Conservation (phyloP, 2,797 vertebrate species). For the Carcharodon carcharias region DNA sequence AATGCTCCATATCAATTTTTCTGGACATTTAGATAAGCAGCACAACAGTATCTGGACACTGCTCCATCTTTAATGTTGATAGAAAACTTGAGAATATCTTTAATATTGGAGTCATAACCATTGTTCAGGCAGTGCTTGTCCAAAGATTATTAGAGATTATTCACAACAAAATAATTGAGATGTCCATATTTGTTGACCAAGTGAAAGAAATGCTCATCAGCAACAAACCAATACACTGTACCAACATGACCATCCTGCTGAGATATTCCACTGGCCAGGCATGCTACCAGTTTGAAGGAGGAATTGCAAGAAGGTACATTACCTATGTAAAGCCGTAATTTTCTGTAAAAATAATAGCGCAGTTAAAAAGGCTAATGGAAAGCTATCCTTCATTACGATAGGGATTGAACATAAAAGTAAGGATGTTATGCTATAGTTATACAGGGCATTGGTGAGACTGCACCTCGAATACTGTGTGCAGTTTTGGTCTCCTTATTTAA, state of each 20-base stretch:
- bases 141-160: not conserved
- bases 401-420: too few relatives aligned
- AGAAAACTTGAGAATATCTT: not conserved
- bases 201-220: not conserved
- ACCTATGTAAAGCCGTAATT: not conserved
- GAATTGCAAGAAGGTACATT: not conserved
- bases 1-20: not conserved
- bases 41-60: not conserved
- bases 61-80: not conserved
- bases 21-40: not conserved
- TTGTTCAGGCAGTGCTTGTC: not conserved
- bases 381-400: too few relatives aligned
- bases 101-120: not conserved
- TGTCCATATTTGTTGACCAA: not conserved
- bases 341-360: not conserved
- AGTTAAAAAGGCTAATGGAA: not conserved
- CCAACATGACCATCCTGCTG: not conserved
- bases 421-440: too few relatives aligned
- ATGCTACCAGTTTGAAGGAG: not conserved
- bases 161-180: not conserved
- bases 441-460: too few relatives aligned
- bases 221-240: not conserved
- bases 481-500: too few relatives aligned
- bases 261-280: not conserved
- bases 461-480: too few relatives aligned